Conservation (phyloP, 2,797 vertebrate genomes). For the Thalassophryne amazonica region DNA sequence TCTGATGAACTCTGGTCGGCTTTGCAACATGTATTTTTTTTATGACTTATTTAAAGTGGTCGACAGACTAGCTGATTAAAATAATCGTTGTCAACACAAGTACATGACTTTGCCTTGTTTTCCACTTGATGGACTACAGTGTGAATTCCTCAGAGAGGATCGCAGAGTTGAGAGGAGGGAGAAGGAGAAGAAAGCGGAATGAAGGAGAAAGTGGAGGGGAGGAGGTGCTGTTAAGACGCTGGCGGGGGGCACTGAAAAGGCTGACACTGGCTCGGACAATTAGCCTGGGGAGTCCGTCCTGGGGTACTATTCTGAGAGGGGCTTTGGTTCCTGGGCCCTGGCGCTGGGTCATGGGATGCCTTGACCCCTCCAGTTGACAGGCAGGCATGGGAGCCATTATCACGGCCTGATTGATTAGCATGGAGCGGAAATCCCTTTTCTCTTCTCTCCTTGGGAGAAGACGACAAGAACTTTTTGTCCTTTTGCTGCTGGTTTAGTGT, state of each 20-base stretch:
- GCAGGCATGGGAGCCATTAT: conserved; percentile 83
- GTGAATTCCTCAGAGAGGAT: conserved; percentile 51
- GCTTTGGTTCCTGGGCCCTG: conserved; percentile 70
- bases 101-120: too few relatives aligned
- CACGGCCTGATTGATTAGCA: conserved; percentile 84
- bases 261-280: conserved; percentile 83
- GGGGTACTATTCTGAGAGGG: conserved; percentile 76
- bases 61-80: too few relatives aligned
- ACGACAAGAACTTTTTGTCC: conserved; percentile 61
- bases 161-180: conserved; percentile 34
- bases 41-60: too few relatives aligned
- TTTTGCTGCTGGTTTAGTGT: conserved; percentile 62
- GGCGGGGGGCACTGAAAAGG: conserved; percentile 72
- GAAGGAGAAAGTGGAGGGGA: conserved; percentile 62
- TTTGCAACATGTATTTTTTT: too few relatives aligned
- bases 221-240: conserved; percentile 8
- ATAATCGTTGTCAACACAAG: too few relatives aligned
- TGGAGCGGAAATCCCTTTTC: conserved; percentile 81
- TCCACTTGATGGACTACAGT: conserved; percentile 40
- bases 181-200: conserved; percentile 57
- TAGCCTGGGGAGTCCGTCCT: conserved; percentile 78
- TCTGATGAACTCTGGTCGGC: too few relatives aligned
- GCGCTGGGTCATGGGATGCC: conserved; percentile 79
- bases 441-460: conserved; percentile 59
- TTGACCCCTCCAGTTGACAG: conserved; percentile 82